Percentiles rank a stretch among this genome's conserved stretches.
These are phyloP conservation scores for Hydrolagus affinis DNA, from an alignment of 2,113 vertebrate genomes.

Conservation along the genomic window DNA sequence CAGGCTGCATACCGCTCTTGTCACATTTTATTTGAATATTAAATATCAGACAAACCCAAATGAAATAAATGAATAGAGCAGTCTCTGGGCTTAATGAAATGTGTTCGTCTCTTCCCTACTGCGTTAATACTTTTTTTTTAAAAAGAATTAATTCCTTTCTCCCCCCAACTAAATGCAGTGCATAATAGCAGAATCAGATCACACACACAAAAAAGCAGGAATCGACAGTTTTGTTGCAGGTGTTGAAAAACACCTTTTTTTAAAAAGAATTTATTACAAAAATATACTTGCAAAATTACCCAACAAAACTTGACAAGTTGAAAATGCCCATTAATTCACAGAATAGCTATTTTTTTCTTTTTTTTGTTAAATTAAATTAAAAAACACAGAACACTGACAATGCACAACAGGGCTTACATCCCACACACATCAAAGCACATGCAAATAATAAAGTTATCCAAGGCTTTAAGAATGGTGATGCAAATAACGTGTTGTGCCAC, in stretches of 20 bases:
- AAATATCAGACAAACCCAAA: too few relatives aligned
- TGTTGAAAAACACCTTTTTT: conserved; percentile 60
- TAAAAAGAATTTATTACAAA: conserved; percentile 66
- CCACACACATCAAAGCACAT: not conserved
- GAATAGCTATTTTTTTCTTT: not conserved
- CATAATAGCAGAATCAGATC: not conserved
- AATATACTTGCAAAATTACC: conserved; percentile 74
- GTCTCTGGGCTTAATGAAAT: too few relatives aligned
- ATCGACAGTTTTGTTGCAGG: conserved; percentile 45
- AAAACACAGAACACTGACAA: not conserved
- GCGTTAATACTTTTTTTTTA: too few relatives aligned
- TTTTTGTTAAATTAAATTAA: not conserved
- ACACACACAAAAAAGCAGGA: conserved; percentile 38
- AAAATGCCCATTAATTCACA: not conserved
- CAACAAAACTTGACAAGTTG: conserved; percentile 44
- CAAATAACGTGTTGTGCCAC: not conserved
- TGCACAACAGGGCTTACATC: not conserved
- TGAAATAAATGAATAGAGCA: too few relatives aligned
- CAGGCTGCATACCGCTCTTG: too few relatives aligned
- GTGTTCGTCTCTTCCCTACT: too few relatives aligned
- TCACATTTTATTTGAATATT: too few relatives aligned
- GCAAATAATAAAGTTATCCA: not conserved
- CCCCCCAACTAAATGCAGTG: conserved; percentile 36
- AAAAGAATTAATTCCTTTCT: too few relatives aligned
- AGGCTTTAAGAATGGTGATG: not conserved